phyloP scores from a whole-genome alignment of 2,888 invertebrate species.

The Hypomecis punctinalis region DNA sequence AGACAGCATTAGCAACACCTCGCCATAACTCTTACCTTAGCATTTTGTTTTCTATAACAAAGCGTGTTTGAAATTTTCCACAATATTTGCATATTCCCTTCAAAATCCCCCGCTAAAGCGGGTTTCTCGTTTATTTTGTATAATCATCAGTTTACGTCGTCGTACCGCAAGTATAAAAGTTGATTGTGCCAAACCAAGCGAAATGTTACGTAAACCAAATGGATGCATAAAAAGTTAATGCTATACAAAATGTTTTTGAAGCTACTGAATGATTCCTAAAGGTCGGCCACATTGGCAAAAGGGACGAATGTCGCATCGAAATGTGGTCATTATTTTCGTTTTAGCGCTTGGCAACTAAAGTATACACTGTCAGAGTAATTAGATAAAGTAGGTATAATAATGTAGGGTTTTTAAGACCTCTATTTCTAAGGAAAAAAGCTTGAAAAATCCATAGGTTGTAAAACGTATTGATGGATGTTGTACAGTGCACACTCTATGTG shows the following conservation, averaged over 20 bases:
- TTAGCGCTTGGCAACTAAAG: slow-evolving; percentile 2
- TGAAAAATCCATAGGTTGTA: no score
- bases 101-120: background rate
- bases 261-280: slow-evolving; percentile 19
- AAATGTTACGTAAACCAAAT: slow-evolving; percentile 24
- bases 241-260: slow-evolving; percentile 18
- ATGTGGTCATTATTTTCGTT: slow-evolving; percentile 8
- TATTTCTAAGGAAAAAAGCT: no score
- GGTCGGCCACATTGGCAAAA: slow-evolving; percentile 10
- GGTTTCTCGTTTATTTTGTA: slow-evolving; percentile 6
- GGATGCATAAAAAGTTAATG: slow-evolving; percentile 22
- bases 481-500: no score
- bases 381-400: no score
- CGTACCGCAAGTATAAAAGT: slow-evolving; percentile 18
- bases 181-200: slow-evolving; percentile 20
- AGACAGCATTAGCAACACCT: no score
- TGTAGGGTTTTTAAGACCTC: no score
- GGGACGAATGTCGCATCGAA: slow-evolving; percentile 14
- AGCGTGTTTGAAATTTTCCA: background rate
- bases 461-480: no score
- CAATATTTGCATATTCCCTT: background rate
- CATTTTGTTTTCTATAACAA: no score
- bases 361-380: background rate
- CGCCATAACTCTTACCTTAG: no score
- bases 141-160: slow-evolving; percentile 12